Evolutionary conservation across 2,888 invertebrate species (phyloP).

Genomic region (Patella ulyssiponensis): DNA sequence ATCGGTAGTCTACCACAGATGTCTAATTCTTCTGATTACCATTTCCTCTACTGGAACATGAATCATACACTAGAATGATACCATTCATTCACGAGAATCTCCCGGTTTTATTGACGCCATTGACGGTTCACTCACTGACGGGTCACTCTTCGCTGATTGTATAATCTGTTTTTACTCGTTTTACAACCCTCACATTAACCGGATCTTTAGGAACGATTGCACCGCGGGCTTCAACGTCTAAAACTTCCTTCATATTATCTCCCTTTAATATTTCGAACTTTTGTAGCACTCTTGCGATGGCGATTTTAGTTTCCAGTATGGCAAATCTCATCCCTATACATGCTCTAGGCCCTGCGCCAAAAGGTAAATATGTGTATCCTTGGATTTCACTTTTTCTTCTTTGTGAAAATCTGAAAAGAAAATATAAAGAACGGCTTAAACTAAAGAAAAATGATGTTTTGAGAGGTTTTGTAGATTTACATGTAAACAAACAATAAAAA

Average conservation of each 20-base stretch:
- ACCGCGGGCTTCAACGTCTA: slow-evolving; percentile 54
- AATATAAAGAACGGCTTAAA: too few relatives aligned
- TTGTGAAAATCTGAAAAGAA: slow-evolving; percentile 46
- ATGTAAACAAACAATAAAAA: too few relatives aligned
- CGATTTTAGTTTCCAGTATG: slow-evolving; percentile 62
- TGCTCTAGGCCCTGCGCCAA: slow-evolving; percentile 66
- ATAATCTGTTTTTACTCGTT: slow-evolving; percentile 12
- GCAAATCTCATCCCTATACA: slow-evolving; percentile 68
- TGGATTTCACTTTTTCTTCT: slow-evolving; percentile 44
- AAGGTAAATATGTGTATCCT: slow-evolving; percentile 61
- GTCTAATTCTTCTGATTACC: too few relatives aligned
- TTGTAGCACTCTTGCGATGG: slow-evolving; percentile 57
- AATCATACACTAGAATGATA: too few relatives aligned
- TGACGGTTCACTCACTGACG: too few relatives aligned
- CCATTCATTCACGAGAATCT: too few relatives aligned
- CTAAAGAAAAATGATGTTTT: too few relatives aligned
- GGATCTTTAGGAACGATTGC: slow-evolving; percentile 59
- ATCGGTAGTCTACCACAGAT: too few relatives aligned
- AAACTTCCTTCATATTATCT: slow-evolving; percentile 46
- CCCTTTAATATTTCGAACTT: slow-evolving; percentile 45
- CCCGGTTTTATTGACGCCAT: too few relatives aligned
- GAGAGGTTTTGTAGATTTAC: too few relatives aligned
- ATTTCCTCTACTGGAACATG: too few relatives aligned
- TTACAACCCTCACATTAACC: slow-evolving; percentile 48
- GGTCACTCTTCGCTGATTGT: slow-evolving; percentile 3